A percentile compares a stretch with the other conserved stretches of the same genome.
Conservation (phyloP, 2,888 invertebrate genomes). For the Spodoptera picta region DNA sequence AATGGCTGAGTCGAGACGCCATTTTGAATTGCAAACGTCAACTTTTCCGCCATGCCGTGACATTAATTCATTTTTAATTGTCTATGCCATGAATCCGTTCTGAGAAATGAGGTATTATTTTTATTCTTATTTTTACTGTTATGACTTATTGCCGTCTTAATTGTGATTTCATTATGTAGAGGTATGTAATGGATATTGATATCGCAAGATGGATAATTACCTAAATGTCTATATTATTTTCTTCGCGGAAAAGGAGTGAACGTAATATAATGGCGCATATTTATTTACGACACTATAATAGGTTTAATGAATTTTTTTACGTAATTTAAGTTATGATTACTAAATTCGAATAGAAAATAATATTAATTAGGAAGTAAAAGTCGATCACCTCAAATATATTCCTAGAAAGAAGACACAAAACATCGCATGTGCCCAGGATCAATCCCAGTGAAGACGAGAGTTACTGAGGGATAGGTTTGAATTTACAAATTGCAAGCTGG, state of each 20-base stretch:
- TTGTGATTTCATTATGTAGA: slow-evolving; percentile 49
- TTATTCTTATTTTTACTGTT: slow-evolving; percentile 49
- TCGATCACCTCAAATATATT: too few species aligned
- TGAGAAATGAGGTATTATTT: slow-evolving; percentile 51
- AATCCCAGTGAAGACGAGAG: too few species aligned
- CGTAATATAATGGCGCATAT: too few species aligned
- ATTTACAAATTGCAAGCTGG: too few species aligned
- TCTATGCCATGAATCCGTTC: slow-evolving; percentile 48
- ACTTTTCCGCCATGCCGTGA: slow-evolving; percentile 51
- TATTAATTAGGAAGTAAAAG: too few species aligned
- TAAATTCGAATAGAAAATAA: too few species aligned
- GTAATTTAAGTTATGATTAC: too few species aligned
- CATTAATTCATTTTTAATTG: slow-evolving; percentile 63
- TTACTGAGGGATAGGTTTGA: too few species aligned
- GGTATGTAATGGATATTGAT: slow-evolving; percentile 41
- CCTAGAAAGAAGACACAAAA: too few species aligned
- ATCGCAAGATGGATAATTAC: slow-evolving; percentile 14
- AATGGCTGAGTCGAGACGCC: slow-evolving; percentile 31
- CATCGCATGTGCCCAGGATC: too few species aligned
- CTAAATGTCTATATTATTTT: slow-evolving; percentile 8
- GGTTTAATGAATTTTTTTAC: too few species aligned
- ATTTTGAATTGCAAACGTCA: slow-evolving; percentile 55
- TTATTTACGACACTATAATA: too few species aligned
- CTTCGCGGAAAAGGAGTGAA: neutral
- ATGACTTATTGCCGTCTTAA: slow-evolving; percentile 55